Conservation (phyloP, 2,797 vertebrate species). For the Takifugu ocellatus region DNA sequence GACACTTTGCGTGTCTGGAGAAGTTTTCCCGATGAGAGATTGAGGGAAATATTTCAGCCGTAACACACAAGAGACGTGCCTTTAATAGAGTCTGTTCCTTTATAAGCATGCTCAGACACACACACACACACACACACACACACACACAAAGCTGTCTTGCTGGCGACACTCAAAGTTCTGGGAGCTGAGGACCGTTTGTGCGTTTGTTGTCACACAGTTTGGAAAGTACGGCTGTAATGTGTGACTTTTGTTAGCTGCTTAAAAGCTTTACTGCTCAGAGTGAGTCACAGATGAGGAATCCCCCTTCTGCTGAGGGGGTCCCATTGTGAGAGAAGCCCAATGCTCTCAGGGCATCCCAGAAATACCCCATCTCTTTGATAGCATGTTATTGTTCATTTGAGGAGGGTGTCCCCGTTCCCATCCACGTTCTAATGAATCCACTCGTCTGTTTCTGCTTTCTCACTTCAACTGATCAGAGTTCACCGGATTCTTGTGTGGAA, state of each 20-base stretch:
- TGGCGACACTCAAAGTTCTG: slow-evolving; percentile 1
- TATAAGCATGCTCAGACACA: slow-evolving; percentile 16
- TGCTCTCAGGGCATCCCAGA: slow-evolving; percentile 23
- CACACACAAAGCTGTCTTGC: slow-evolving; percentile 42
- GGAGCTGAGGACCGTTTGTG: slow-evolving; percentile 17
- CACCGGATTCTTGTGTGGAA: background rate
- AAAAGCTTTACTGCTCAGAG: slow-evolving; percentile 28
- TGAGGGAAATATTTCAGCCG: background rate
- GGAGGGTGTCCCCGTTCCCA: slow-evolving; percentile 24
- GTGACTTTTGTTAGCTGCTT: slow-evolving; percentile 5
- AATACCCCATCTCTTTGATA: slow-evolving; percentile 6
- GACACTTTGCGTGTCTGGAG: background rate
- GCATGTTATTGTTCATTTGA: slow-evolving; percentile 13
- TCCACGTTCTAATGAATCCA: background rate
- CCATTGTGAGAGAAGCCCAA: slow-evolving; percentile 33
- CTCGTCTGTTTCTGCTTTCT: too few relatives aligned
- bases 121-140: slow-evolving; percentile 12
- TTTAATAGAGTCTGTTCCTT: slow-evolving; percentile 8
- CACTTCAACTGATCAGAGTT: too few relatives aligned
- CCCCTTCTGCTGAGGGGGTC: slow-evolving; percentile 34
- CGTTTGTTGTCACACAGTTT: slow-evolving; percentile 20
- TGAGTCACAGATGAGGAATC: slow-evolving; percentile 31
- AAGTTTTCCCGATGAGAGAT: background rate
- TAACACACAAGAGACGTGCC: background rate
- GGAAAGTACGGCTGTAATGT: slow-evolving; percentile 28